Base-by-base conservation (phyloP, 2,113 vertebrate genomes). In the Petroica traversi region DNA sequence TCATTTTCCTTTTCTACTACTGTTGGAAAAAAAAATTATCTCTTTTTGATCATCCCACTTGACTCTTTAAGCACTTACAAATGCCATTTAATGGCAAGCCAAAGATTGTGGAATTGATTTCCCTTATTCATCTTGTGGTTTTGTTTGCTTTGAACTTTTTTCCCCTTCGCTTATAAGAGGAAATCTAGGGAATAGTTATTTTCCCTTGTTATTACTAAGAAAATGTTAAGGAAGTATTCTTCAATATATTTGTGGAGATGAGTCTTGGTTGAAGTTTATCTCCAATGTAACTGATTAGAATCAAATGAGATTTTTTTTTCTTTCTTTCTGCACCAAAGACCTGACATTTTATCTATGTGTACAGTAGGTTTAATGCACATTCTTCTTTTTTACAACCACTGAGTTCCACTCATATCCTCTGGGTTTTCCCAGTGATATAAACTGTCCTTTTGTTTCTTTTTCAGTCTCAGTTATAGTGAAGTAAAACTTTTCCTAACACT, bases 141-240 rank as follows among this genome's bases (percentile, higher is more conserved):
- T 68, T 84, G 36, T 87, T 87, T 81, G 59, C 45, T 64, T 90
- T 74, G 14, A 74, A 51, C 3, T 5, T 24, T 45, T 23, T 1
- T 0, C 8, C 33, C 5, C 6, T 66, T 81, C 34, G 8, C 31
- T 82, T 92, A n/a, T n/a, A 78, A 93, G 4, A 49, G 4, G 8
- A 71, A 90, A 69, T 36, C 16, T 36, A 57, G 23, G 23, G 43
- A 83, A 51, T 34, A 66, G 24, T 45, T 87, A 66, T 88, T 92
- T 90, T 49, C 41, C 45, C 17, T 48, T 81, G 46, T 40, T 92
- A 90, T 88, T 92, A 48, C 55, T 81, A 77, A 51, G 59, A 69
- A 92, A 93, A 92, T 52, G 82, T 92, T 96, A 96, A 85, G 75
- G 34, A 92, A 85, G 19, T 74, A 25, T 88, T 77, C 36, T 86